Base-by-base conservation (phyloP, 2,113 vertebrate genomes). In the Strigops habroptila region DNA sequence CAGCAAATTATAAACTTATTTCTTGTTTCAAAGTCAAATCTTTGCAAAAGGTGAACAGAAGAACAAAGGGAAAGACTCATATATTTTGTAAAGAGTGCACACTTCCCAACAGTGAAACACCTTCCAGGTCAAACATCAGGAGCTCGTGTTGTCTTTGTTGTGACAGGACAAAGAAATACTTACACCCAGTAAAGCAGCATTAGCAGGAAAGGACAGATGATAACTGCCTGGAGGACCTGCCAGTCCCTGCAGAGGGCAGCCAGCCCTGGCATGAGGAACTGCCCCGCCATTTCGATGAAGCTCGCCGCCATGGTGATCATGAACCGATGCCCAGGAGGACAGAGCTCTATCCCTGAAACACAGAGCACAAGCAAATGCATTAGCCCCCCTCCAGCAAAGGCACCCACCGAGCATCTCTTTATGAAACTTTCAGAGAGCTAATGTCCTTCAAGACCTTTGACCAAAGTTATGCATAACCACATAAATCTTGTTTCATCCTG, bases 261-360 rank as follows among this genome's bases (percentile, higher is more conserved):
- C 95, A 99, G 98, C 24, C 99, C 99, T 0, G 99, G 99, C 99
- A 99, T 99, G 87, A 99, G 98, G 77, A 99, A 98, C 97, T 99
- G 99, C 81, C 99, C 99, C 0, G 98, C 99, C 97, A 99, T 99
- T 95, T 98, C 98, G 60, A 99, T 98, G 95, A 99, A 99, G 93
- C 98, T 99, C 3, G 99, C 99, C 97, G 99, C 99, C 99, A 99
- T 99, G 31, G 99, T 99, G 98, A 99, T 98, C 98, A 99, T 99
- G 98, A 99, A 99, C 14, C 99, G 99, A 97, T 99, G 98, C 78
- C 93, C 98, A 6, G 99, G 99, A 92, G 99, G 98, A 91, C 99
- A 99, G 82, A 99, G 98, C 97, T 99, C 99, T 93, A 99, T 99
- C 94, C 99, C 99, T 99, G 97, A 63, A 98, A 98, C 63, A 96